A percentile compares a stretch with the other conserved stretches of the same genome.
Conservation (phyloP, 2,113 vertebrate genomes). For the Solenodon paradoxus region DNA sequence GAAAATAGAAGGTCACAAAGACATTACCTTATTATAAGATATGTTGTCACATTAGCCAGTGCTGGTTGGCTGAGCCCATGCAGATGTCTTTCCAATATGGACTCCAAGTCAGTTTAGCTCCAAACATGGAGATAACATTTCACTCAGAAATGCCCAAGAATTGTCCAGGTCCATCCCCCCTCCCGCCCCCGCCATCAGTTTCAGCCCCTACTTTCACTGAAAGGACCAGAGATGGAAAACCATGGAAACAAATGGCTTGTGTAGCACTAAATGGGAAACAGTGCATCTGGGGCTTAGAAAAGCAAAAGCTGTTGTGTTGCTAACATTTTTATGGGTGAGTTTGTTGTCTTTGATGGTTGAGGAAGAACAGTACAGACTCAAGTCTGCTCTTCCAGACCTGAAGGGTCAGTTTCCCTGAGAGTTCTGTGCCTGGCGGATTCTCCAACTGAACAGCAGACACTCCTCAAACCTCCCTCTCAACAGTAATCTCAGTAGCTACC, state of each 20-base stretch:
- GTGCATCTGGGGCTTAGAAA: constrained; percentile 14
- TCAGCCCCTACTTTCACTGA: background rate
- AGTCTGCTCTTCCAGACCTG: background rate
- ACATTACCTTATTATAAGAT: background rate
- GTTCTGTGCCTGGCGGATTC: background rate
- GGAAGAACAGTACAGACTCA: background rate
- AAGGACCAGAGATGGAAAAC: constrained; percentile 49
- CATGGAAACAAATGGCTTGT: constrained; percentile 62
- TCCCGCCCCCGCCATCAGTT: background rate
- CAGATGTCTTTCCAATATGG: background rate
- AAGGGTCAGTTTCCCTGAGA: background rate
- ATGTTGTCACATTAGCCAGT: background rate
- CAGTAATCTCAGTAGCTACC: background rate
- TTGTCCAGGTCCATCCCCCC: background rate
- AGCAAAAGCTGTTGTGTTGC: constrained; percentile 27
- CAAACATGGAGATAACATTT: background rate
- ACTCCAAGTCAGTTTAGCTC: background rate
- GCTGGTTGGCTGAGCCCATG: background rate
- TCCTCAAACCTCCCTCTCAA: background rate
- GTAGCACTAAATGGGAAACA: constrained; percentile 34
- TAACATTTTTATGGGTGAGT: background rate
- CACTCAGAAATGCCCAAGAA: background rate
- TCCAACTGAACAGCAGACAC: background rate
- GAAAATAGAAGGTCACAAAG: background rate
- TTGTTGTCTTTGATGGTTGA: constrained; percentile 10